Evolutionary conservation across 2,888 invertebrate genomes (phyloP).

Genomic region (Romanomermis culicivorax): DNA sequence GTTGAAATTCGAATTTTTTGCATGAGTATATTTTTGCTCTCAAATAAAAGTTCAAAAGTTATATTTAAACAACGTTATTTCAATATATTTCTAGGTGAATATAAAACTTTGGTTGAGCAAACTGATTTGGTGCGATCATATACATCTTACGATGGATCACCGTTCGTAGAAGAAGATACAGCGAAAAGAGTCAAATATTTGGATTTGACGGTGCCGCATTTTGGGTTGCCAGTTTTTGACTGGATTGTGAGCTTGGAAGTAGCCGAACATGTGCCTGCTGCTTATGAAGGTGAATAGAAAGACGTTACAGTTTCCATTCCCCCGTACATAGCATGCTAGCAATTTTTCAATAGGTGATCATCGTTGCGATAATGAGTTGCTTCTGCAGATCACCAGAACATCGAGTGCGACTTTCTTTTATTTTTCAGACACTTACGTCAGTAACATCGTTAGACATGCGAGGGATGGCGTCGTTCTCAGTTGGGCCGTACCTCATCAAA

Average conservation of each 20-base stretch:
- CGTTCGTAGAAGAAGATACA: slow-evolving; percentile 6
- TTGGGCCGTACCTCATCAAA: slow-evolving; percentile 11
- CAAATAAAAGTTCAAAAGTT: too few species aligned
- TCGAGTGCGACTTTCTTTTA: too few species aligned
- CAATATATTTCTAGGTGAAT: too few species aligned
- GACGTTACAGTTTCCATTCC: too few species aligned
- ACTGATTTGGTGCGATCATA: not conserved
- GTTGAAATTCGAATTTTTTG: too few species aligned
- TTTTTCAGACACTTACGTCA: slow-evolving; percentile 7
- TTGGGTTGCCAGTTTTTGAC: slow-evolving; percentile 10
- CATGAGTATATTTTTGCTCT: too few species aligned
- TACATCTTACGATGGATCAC: slow-evolving; percentile 8
- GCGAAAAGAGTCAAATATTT: slow-evolving; percentile 8
- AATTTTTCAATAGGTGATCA: too few species aligned
- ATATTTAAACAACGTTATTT: slow-evolving; percentile 1
- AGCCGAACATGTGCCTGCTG: slow-evolving; percentile 12
- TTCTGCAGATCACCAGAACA: too few species aligned
- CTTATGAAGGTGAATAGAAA: slow-evolving; percentile 9
- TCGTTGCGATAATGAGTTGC: too few species aligned
- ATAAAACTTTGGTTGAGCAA: not conserved
- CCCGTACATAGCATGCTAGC: too few species aligned
- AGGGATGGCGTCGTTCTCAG: slow-evolving; percentile 10
- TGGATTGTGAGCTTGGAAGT: slow-evolving; percentile 12
- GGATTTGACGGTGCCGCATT: slow-evolving; percentile 11
- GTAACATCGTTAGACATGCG: slow-evolving; percentile 12